Evolutionary conservation across 2,888 invertebrate genomes (phyloP), one percentile per base, ranked within the genome.

Genomic region (Podotricha telesiphe): DNA sequence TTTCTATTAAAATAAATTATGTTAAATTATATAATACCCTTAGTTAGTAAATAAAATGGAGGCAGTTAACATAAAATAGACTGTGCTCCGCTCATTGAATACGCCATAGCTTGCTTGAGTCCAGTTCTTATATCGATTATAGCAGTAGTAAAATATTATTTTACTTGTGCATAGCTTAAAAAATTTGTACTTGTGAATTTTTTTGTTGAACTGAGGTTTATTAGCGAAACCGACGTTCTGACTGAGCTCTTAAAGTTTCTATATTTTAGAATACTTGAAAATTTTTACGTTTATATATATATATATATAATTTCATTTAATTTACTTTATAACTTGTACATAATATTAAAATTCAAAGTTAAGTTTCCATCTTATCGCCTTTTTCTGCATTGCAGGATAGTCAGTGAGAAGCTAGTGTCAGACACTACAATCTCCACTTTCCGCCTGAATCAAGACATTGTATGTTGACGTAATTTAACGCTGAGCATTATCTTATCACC

Each of bases 21-120:
- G 74, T 68, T 67, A 74, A 74, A 73, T 73, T 73, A 77, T 77
- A 76, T 75, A 74, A 73, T 70, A 73, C 65, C 51, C 67, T 34
- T 51, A 56, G 59, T 59, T 71, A 68, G 69, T 75, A 74, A 77
- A 75, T 74, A 75, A 61, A 65, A 34, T 65, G 42, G 40, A 62
- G 53, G 61, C 68, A 65, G 67, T 67, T 50, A 67, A 69, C 70
- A 69, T 72, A 69, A 73, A 68, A 70, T 68, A 71, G 55, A 73
- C 66, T 73, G 66, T 61, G 50, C 66, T 64, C 72, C 61, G 65
- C 59, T 71, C 68, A 71, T 69, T 69, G 66, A 61, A 64, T 61
- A 58, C 66, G 58, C 55, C 42, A 47, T 59, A 48, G 37, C 22
- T 10, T 42, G 63, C 17, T 61, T 42, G 28, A 17, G 59, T 40